Base-by-base conservation (phyloP, 2,888 invertebrate species). In the Ormyrus thymus region DNA sequence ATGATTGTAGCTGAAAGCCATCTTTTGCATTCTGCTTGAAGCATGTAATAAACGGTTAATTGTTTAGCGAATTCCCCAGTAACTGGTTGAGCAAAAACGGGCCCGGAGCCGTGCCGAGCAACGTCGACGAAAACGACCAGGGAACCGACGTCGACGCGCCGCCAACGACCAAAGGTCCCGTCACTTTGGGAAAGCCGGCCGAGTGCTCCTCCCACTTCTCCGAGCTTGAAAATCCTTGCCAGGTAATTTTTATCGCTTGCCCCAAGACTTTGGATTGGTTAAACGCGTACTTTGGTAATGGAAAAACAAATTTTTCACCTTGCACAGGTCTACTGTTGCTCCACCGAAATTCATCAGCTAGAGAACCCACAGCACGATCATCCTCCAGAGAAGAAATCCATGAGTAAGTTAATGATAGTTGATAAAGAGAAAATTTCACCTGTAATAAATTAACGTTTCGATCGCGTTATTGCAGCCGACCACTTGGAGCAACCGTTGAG, bases 41-140 rank as follows among this genome's bases (percentile, higher is more conserved):
- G 15, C 15, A 13, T 58, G 48, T 46, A 50, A 58, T 48, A 46
- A 46, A 9, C 8, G 56, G 61, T 76, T 45, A 9, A 62, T 78
- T 82, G 48, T n/a, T 53, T 68, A 89, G 88, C 51, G 89, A 89
- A 76, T 86, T 89, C 48, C 85, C 86, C 7, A 89, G 85, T 11
- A 89, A 89, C 70, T 88, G 88, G 88, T 81, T 89, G 61, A 86
- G 87, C 66, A 89, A 84, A 83, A 88, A 82, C 74, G 86, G 85
- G 8, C 86, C 84, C 0, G 89, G 86, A 15, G 86, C 86, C 48
- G 84, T 89, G 50, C 87, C 89, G 10, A 87, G 87, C 9, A 88
- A 87, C 61, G 88, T 89, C 0, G 89, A 89, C 15, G 89, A 89
- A 74, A 89, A 88, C 73, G 87, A 89, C 82, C 89, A 86, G 64